Percentiles rank a stretch among this genome's conserved stretches.
Evolutionary conservation across 2,113 vertebrate species (phyloP).

Genomic region (Callorhinus ursinus): DNA sequence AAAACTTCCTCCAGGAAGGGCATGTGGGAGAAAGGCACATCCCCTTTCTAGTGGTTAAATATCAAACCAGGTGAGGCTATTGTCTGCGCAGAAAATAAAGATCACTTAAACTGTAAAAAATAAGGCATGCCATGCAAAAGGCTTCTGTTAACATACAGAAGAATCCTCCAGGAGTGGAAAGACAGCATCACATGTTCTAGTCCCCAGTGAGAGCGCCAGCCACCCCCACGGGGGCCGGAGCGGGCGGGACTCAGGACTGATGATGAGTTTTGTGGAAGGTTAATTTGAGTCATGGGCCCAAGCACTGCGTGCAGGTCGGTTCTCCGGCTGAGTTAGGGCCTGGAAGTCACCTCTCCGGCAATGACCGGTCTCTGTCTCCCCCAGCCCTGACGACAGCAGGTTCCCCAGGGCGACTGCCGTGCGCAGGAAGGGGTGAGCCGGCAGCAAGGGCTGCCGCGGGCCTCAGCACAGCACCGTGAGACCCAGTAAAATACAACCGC

Average conservation of each 20-base stretch:
- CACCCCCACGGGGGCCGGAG: not conserved
- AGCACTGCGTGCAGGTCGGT: not conserved
- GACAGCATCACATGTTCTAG: not conserved
- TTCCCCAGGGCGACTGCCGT: not conserved
- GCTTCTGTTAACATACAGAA: not conserved
- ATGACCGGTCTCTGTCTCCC: not conserved
- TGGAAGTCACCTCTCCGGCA: not conserved
- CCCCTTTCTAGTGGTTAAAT: not conserved
- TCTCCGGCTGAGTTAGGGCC: not conserved
- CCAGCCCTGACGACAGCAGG: not conserved
- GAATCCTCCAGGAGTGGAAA: not conserved
- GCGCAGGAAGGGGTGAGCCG: not conserved
- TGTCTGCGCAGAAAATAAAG: not conserved
- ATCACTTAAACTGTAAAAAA: not conserved
- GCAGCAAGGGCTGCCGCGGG: not conserved
- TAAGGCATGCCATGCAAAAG: not conserved
- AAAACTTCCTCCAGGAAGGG: not conserved
- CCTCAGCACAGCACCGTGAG: slow-evolving; percentile 46
- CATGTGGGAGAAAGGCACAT: too few relatives aligned
- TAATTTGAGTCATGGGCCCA: not conserved
- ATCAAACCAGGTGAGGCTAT: not conserved
- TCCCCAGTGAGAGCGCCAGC: not conserved
- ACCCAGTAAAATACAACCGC: slow-evolving; percentile 51
- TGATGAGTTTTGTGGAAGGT: not conserved
- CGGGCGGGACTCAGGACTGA: fast-evolving